These are phyloP conservation scores for Phoenicopterus ruber DNA, from an alignment of 2,113 vertebrate species.

Conservation along the genomic window DNA sequence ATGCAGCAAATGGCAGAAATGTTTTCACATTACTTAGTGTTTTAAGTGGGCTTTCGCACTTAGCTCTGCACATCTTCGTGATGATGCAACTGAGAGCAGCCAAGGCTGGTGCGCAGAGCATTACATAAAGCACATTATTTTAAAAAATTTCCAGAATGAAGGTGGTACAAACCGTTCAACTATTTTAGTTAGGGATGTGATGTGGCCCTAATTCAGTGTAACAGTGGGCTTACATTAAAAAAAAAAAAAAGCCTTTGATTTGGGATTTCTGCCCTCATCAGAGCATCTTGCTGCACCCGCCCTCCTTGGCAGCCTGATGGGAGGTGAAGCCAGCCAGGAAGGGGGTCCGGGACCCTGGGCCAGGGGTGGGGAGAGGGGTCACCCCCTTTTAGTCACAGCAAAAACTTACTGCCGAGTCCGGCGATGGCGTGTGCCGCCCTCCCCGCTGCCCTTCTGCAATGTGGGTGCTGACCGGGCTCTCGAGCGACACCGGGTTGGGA, in stretches of 20 bases:
- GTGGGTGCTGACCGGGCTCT: background rate
- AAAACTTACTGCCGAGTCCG: background rate
- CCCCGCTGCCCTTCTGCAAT: fast-evolving
- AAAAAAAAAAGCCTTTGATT: background rate
- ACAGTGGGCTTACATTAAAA: background rate
- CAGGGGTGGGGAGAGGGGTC: background rate
- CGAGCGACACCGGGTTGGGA: fast-evolving
- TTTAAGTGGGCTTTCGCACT: constrained; percentile 45
- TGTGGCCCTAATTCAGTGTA: background rate
- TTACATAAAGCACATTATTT: constrained; percentile 14
- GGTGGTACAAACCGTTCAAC: background rate
- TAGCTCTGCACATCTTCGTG: background rate
- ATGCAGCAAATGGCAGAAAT: background rate
- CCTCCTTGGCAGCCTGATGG: background rate
- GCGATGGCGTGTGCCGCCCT: fast-evolving
- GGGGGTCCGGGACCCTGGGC: fast-evolving
- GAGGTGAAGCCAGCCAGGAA: background rate
- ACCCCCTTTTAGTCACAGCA: background rate
- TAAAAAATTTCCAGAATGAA: background rate
- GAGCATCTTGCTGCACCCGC: background rate
- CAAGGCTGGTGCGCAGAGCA: background rate
- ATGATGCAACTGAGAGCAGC: constrained; percentile 16
- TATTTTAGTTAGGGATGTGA: background rate
- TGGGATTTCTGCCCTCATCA: background rate
- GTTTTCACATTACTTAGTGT: background rate